A percentile compares a stretch with the other conserved stretches of the same genome.
Conservation (phyloP, 2,113 vertebrate species). For the Dromiciops gliroides region DNA sequence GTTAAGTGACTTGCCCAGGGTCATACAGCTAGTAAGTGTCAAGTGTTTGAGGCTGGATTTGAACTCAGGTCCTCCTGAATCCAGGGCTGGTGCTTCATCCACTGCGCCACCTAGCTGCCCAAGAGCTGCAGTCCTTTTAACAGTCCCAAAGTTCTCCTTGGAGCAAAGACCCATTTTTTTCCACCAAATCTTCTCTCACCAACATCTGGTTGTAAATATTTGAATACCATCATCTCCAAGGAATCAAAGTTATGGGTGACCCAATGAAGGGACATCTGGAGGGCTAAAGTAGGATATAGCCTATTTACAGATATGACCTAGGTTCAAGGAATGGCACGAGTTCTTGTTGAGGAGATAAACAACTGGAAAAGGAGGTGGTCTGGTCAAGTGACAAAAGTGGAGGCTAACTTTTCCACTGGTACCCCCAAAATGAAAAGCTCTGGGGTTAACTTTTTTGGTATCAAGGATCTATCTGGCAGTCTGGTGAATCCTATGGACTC, state of each 20-base stretch:
- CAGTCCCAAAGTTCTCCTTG: not conserved
- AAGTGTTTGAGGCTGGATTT: too few relatives aligned
- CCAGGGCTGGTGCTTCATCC: too few relatives aligned
- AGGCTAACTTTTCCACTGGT: not conserved
- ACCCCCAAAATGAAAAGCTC: not conserved
- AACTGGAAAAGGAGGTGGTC: not conserved
- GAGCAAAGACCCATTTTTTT: not conserved
- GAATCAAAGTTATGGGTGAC: not conserved
- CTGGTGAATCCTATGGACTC: not conserved
- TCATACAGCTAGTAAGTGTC: too few relatives aligned
- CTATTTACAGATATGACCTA: not conserved
- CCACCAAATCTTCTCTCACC: not conserved
- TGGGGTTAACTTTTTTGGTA: not conserved
- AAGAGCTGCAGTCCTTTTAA: not conserved
- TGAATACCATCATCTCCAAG: not conserved
- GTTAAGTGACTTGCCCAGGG: too few relatives aligned
- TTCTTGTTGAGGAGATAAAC: not conserved
- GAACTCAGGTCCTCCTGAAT: too few relatives aligned
- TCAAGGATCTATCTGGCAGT: not conserved
- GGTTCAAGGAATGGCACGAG: not conserved
- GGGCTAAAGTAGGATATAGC: not conserved
- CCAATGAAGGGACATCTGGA: not conserved
- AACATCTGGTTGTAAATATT: not conserved
- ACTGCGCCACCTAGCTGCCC: too few relatives aligned
- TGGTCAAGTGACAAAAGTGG: not conserved